These are phyloP conservation scores for Palaemon carinicauda DNA, from an alignment of 1,140 invertebrate species.

Conservation along the genomic window DNA sequence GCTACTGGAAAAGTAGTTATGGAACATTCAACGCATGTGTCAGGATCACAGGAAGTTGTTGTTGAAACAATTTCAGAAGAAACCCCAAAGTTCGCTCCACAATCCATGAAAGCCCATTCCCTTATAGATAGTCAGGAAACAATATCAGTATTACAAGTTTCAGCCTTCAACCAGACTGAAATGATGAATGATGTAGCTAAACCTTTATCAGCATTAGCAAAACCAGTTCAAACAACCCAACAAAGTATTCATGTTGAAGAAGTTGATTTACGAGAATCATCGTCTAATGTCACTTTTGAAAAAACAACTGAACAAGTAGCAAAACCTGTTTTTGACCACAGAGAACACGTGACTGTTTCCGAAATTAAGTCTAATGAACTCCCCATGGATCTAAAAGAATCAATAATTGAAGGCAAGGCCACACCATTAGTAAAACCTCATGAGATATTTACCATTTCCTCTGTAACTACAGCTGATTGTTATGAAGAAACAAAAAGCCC, in stretches of 20 bases:
- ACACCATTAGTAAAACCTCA: constrained; percentile 34
- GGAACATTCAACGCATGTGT: constrained; percentile 52
- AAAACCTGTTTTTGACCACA: constrained; percentile 33
- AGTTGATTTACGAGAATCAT: constrained; percentile 66
- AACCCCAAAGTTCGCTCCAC: neutral
- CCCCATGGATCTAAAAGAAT: constrained; percentile 15
- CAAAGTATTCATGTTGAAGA: constrained; percentile 70
- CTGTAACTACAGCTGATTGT: constrained; percentile 35
- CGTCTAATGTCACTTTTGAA: constrained; percentile 7
- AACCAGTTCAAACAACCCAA: constrained; percentile 65
- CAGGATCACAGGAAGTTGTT: constrained; percentile 46
- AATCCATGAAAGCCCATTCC: constrained; percentile 30
- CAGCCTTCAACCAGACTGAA: constrained; percentile 42
- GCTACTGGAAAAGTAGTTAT: constrained; percentile 47
- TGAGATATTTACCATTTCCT: constrained; percentile 43
- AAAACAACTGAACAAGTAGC: constrained; percentile 44
- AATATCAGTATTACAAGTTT: constrained; percentile 41
- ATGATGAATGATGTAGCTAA: constrained; percentile 6
- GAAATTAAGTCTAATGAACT: constrained; percentile 37
- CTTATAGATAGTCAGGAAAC: constrained; percentile 48
- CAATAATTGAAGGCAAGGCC: constrained; percentile 18
- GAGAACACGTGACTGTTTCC: constrained; percentile 26
- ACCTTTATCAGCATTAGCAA: constrained; percentile 63
- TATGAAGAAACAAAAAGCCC: constrained; percentile 57
- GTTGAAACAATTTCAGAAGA: constrained; percentile 48